Conservation (phyloP, 2,888 invertebrate genomes). For the Synanthedon formicaeformis region DNA sequence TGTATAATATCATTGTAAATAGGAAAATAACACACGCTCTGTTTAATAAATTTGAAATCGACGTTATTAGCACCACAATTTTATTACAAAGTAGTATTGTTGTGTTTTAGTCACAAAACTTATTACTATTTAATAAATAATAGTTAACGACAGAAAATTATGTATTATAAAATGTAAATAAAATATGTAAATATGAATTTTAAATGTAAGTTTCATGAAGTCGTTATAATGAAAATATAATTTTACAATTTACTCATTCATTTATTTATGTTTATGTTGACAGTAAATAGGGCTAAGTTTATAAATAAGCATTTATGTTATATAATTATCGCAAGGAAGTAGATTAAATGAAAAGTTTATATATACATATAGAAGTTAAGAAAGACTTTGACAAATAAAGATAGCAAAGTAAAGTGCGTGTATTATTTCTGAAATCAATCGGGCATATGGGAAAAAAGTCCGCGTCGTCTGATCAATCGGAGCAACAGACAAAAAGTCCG, state of each 20-base stretch:
- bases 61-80: conserved; percentile 26
- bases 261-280: neutral
- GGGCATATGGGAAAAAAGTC: too few relatives aligned
- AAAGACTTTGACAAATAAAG: conserved; percentile 66
- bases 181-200: conserved; percentile 20
- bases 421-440: neutral
- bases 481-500: too few relatives aligned
- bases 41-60: conserved; percentile 5
- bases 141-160: conserved; percentile 8
- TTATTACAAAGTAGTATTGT: conserved; percentile 21
- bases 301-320: neutral
- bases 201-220: conserved; percentile 13
- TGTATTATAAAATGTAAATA: conserved; percentile 8
- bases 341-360: conserved; percentile 3
- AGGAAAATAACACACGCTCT: too few relatives aligned
- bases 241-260: too few relatives aligned
- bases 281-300: neutral
- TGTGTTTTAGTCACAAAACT: conserved; percentile 25
- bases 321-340: neutral
- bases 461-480: too few relatives aligned
- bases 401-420: conserved; percentile 34
- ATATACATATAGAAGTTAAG: conserved; percentile 35
- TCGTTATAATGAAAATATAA: conserved; percentile 3
- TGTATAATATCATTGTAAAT: too few relatives aligned
- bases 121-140: conserved; percentile 12